phyloP scores from a whole-genome alignment of 2,888 invertebrate genomes.

The Leptopterna dolabrata region DNA sequence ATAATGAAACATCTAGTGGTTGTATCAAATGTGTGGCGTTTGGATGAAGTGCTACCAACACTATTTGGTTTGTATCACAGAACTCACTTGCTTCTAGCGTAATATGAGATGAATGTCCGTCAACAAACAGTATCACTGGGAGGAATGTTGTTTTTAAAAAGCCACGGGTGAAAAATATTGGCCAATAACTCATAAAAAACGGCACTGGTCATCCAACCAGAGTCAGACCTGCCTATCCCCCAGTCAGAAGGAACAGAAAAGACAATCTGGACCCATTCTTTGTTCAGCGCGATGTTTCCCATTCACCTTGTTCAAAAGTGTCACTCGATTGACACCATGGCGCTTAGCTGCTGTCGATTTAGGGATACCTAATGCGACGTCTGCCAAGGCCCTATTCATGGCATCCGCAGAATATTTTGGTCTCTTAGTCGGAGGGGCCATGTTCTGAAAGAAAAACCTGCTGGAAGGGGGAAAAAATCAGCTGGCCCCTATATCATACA shows the following conservation, averaged over 20 bases:
- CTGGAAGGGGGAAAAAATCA: neutral
- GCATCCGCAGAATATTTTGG: conserved; percentile 6
- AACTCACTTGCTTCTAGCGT: conserved; percentile 58
- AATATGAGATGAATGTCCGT: conserved; percentile 66
- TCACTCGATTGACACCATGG: conserved; percentile 41
- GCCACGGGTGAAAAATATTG: conserved; percentile 65
- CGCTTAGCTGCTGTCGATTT: conserved; percentile 34
- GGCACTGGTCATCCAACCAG: conserved; percentile 67
- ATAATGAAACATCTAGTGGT: conserved; percentile 63
- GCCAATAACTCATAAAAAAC: conserved; percentile 67
- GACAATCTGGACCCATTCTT: conserved; percentile 55
- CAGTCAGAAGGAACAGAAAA: conserved; percentile 63
- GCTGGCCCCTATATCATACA: conserved; percentile 27
- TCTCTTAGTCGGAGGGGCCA: neutral
- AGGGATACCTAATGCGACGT: neutral
- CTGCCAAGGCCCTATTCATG: conserved; percentile 8
- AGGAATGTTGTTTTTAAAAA: conserved; percentile 64
- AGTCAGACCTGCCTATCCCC: conserved; percentile 66
- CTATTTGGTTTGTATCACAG: conserved; percentile 49
- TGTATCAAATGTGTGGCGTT: conserved; percentile 61
- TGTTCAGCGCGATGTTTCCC: neutral
- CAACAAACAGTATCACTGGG: conserved; percentile 67
- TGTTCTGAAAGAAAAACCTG: conserved; percentile 11
- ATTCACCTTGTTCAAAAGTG: conserved; percentile 24
- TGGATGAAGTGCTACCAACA: conserved; percentile 59